Evolutionary conservation across 2,113 vertebrate species (phyloP).

Genomic region (Kryptolebias marmoratus): DNA sequence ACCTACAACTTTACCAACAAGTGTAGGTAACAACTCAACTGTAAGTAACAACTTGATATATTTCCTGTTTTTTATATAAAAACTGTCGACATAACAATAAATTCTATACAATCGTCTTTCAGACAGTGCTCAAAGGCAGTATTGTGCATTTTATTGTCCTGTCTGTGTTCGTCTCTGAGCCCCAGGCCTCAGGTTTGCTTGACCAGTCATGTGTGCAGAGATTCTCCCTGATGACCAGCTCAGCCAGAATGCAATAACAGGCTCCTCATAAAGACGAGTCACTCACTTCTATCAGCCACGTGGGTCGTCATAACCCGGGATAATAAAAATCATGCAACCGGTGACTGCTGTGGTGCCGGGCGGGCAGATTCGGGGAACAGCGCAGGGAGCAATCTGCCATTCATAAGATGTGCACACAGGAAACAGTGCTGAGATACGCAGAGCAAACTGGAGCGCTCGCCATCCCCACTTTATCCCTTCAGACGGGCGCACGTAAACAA

Average conservation of each 20-base stretch:
- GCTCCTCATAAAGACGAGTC: slow-evolving; percentile 60
- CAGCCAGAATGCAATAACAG: slow-evolving; percentile 72
- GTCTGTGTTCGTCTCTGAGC: slow-evolving; percentile 33
- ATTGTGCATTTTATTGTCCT: slow-evolving; percentile 56
- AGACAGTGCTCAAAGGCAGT: slow-evolving; percentile 52
- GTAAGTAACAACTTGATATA: neutral
- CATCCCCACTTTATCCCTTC: slow-evolving; percentile 37
- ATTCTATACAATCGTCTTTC: slow-evolving; percentile 24
- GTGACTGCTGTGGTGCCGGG: slow-evolving; percentile 15
- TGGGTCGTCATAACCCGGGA: slow-evolving; percentile 52
- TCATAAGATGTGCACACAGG: slow-evolving; percentile 43
- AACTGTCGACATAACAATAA: neutral
- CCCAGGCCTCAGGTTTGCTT: slow-evolving; percentile 60
- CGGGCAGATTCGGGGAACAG: slow-evolving; percentile 15
- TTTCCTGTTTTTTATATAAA: neutral
- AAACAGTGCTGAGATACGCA: slow-evolving; percentile 49
- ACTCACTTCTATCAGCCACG: slow-evolving; percentile 37
- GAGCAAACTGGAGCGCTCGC: slow-evolving; percentile 40
- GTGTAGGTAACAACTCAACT: neutral
- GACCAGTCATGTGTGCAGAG: slow-evolving; percentile 68
- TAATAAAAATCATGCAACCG: slow-evolving; percentile 59
- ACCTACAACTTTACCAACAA: neutral
- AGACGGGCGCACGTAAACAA: slow-evolving; percentile 58
- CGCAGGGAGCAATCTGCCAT: slow-evolving; percentile 48
- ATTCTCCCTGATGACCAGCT: slow-evolving; percentile 58